These are phyloP conservation scores for Geodia barretti DNA, from an alignment of 37 sponge, comb jelly and placozoan species.

Conservation along the genomic window DNA sequence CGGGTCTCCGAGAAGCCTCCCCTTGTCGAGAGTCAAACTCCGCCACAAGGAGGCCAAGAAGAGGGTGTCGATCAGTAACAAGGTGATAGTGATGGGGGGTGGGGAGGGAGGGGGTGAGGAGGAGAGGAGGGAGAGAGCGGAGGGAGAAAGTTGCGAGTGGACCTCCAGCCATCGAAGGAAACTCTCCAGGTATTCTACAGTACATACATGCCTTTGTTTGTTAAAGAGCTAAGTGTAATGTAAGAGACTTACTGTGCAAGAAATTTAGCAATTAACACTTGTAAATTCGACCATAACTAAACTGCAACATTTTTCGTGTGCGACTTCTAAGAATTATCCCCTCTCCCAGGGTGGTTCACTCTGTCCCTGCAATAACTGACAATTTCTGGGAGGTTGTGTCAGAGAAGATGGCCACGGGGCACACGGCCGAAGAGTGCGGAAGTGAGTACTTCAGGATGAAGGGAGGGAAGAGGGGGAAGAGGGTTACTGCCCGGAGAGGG, in stretches of 20 bases:
- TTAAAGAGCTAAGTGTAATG: too few relatives aligned
- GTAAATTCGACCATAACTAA: neutral
- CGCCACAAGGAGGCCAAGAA: neutral
- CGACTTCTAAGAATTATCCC: neutral
- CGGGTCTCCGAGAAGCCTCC: too few relatives aligned
- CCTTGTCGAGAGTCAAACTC: neutral
- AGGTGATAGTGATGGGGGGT: neutral
- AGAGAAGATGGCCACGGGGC: neutral
- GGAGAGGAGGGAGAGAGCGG: neutral
- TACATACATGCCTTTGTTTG: too few relatives aligned
- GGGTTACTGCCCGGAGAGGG: too few relatives aligned
- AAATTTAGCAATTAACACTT: too few relatives aligned
- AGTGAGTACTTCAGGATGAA: conserved; percentile 8
- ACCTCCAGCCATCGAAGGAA: too few relatives aligned
- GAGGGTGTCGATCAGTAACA: neutral
- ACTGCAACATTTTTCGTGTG: neutral
- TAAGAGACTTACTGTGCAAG: too few relatives aligned
- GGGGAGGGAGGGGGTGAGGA: neutral
- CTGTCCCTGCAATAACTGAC: conserved; percentile 35
- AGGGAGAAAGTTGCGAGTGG: too few relatives aligned
- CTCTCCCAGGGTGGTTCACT: conserved; percentile 24
- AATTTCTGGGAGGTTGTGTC: conserved; percentile 62
- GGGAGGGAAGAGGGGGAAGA: neutral
- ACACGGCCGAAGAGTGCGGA: conserved; percentile 44
- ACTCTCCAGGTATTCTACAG: too few relatives aligned